Evolutionary conservation across 2,797 vertebrate species (phyloP).

Genomic region (Centropyge bicolor): DNA sequence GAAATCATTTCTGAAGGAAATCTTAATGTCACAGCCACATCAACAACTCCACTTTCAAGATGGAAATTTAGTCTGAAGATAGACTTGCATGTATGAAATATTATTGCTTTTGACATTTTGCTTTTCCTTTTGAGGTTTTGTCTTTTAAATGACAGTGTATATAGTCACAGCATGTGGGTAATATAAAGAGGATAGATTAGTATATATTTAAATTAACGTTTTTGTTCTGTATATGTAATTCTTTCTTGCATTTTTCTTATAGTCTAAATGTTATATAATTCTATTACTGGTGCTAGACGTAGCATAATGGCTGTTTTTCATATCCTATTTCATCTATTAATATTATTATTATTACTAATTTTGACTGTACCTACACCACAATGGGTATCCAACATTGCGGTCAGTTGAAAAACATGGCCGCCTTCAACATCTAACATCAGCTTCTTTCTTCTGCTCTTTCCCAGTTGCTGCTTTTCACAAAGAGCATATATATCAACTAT

Average conservation of each 20-base stretch:
- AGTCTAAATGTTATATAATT: not conserved
- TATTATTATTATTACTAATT: too few species aligned
- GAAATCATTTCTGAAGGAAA: constrained; percentile 61
- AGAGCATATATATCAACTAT: not conserved
- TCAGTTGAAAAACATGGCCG: too few species aligned
- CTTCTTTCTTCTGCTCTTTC: too few species aligned
- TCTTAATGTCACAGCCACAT: constrained; percentile 65
- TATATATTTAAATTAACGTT: not conserved
- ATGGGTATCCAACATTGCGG: too few species aligned
- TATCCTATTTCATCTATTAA: not conserved
- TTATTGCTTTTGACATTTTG: constrained; percentile 49
- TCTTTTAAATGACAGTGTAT: not conserved
- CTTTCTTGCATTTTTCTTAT: not conserved
- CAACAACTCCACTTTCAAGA: constrained; percentile 40
- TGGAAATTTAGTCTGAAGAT: constrained; percentile 42
- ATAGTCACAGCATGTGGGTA: not conserved
- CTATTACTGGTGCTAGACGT: not conserved
- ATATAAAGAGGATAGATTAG: not conserved
- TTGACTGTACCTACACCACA: too few species aligned
- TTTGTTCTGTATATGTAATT: not conserved
- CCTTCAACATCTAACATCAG: too few species aligned
- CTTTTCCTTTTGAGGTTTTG: constrained; percentile 19
- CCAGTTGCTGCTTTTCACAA: too few species aligned
- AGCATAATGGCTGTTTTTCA: not conserved
- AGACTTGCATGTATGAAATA: constrained; percentile 17